These are phyloP conservation scores for Palythoa caribaeorum DNA, from an alignment of 92 coral and sea anemone species.

Conservation along the genomic window DNA sequence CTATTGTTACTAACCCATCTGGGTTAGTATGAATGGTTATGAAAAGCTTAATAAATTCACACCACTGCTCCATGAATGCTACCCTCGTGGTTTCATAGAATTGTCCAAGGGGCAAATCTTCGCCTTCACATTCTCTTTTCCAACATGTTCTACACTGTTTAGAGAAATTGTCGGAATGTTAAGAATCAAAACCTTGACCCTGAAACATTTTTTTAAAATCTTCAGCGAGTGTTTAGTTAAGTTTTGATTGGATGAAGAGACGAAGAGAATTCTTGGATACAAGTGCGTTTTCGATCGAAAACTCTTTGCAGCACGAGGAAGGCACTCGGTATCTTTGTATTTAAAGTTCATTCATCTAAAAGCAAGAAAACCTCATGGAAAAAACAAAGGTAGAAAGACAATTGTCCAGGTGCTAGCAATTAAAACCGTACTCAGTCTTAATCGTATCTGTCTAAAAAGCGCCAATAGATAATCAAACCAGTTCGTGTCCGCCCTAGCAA, in stretches of 20 bases:
- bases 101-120: constrained; percentile 10
- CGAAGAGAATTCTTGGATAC: constrained; percentile 10
- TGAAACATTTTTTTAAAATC: background rate
- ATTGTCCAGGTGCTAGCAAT: constrained; percentile 96
- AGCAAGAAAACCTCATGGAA: constrained; percentile 27
- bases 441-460: constrained; percentile 81
- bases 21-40: constrained; percentile 48
- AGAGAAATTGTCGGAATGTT: background rate
- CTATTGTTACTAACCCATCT: constrained; percentile 44
- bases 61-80: constrained; percentile 6
- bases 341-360: constrained; percentile 29
- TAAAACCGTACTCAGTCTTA: constrained; percentile 75
- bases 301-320: constrained; percentile 23
- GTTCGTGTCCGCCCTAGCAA: constrained; percentile 93
- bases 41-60: constrained; percentile 37
- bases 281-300: constrained; percentile 29
- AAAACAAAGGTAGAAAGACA: constrained; percentile 89
- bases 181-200: background rate
- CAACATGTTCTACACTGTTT: background rate
- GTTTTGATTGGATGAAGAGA: background rate
- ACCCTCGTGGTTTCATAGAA: constrained; percentile 28
- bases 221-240: background rate
- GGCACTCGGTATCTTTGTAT: constrained; percentile 31
- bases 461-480: constrained; percentile 60
- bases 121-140: background rate